Evolutionary conservation across 2,113 vertebrate species (phyloP), one percentile per base, ranked within the genome.

Genomic region (Eubucco bourcierii): DNA sequence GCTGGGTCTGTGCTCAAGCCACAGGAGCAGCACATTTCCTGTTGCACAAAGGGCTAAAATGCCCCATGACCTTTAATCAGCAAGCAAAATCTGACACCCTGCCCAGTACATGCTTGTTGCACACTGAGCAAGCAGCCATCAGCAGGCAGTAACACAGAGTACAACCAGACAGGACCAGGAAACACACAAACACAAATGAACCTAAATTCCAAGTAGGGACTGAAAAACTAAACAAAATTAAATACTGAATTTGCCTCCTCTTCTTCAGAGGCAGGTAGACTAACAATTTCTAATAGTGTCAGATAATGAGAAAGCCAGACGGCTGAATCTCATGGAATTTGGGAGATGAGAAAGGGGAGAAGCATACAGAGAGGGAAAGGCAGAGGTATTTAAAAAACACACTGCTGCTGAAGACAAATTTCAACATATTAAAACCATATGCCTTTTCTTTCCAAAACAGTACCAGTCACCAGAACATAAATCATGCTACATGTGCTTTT

Each of bases 341-440:
- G 55, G 72, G 82, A 94, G 95, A 92, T 1, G 6, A 83, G 80
- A 87, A 71, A 87, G 1, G 3, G n/a, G 64, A 89, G 65, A 77
- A 73, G 41, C 0, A 2, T 56, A 60, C 19, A 80, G 72, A 68
- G 7, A 88, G 7, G 12, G 31, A 83, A 83, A 61, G 58, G 78
- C 52, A 93, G 34, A 2, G 67, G 78, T 67, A 78, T 85, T 92
- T 92, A 67, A 94, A 87, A 91, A 72, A 3, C n/a, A 58, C 80
- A 52, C 33, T 64, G 64, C 61, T 80, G 72, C n/a, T 13, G 21
- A 90, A 90, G 77, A 84, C 59, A 91, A 89, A 89, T 59, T 84
- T 84, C 55, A 90, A 64, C 23, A 29, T 70, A 87, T 91, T 93
- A 90, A 93, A 95, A 88, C 73, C 90, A 88, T 78, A 92, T 86